Evolutionary conservation across 2,888 invertebrate species (phyloP), one percentile per base, ranked within the genome.

Genomic region (Aplocera efformata): DNA sequence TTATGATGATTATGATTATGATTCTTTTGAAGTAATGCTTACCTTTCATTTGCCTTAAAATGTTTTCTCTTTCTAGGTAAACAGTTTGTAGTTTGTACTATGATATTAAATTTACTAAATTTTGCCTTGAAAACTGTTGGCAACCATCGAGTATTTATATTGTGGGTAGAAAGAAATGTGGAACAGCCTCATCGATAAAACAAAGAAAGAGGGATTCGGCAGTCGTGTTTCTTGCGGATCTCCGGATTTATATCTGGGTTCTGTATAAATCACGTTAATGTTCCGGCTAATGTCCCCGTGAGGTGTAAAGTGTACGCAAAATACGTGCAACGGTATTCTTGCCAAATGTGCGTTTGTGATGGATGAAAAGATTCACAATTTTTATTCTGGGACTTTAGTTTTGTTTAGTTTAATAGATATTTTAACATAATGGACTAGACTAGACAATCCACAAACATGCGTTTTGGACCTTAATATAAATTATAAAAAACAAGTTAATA

Each of bases 261-360:
- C 60, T 41, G 54, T 60, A 72, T 79, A 80, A 79, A 80, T 80
- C 79, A 78, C 76, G 67, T 71, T 79, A 79, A 80, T 79, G 79
- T 75, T 56, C 73, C 71, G 71, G 57, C 66, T 78, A 76, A 77
- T 78, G 75, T 73, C 63, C 49, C 56, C 59, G 55, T 63, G 67
- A 76, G 72, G 72, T 76, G 70, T 62, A 62, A 65, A 60, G 65
- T 67, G 67, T 71, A 71, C 57, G 55, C 56, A 52, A 53, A 58
- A 58, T 57, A 56, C 54, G 52, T 60, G 56, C 61, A 60, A 53
- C 44, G 46, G 48, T 48, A 46, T 48, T 50, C 47, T 47, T 58
- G 65, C 58, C 58, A 60, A 60, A 35, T 34, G 31, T 46, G 38
- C 25, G 41, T n/a, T 21, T 26, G 24, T 11, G 11, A 32, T n/a